Evolutionary conservation across 2,888 invertebrate species (phyloP).

Genomic region (Penaeus monodon): DNA sequence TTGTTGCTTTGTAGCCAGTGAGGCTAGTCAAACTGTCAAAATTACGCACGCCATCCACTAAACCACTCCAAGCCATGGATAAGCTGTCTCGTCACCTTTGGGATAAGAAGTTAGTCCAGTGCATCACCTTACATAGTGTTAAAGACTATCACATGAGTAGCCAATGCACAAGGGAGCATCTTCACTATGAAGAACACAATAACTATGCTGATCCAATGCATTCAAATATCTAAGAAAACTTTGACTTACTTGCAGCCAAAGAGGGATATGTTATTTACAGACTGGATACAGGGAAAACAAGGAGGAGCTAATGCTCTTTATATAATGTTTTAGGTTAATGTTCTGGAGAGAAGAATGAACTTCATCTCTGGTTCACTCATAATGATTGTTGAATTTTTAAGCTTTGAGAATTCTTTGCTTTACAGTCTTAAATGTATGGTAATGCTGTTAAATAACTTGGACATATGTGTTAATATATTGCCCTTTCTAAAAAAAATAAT

Average conservation of each 20-base stretch:
- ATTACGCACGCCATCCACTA: neutral
- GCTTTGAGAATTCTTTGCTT: no score
- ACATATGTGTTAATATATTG: no score
- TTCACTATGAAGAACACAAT: slow-evolving; percentile 52
- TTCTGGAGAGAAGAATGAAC: no score
- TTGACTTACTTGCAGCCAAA: neutral
- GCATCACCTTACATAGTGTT: slow-evolving; percentile 28
- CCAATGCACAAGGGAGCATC: slow-evolving; percentile 45
- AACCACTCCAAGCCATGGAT: slow-evolving; percentile 8
- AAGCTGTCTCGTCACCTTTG: slow-evolving; percentile 9
- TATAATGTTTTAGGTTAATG: no score
- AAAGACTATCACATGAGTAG: slow-evolving; percentile 36
- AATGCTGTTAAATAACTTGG: no score
- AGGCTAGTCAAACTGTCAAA: neutral
- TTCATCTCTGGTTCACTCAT: no score
- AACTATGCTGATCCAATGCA: slow-evolving; percentile 38
- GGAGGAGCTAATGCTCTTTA: no score
- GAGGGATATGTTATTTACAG: neutral
- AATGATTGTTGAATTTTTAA: no score
- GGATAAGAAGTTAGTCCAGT: slow-evolving; percentile 5
- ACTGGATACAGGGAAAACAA: no score
- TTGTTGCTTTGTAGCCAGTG: no score
- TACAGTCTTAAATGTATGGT: no score
- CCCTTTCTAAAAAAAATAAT: no score
- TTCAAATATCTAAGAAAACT: slow-evolving; percentile 9